Base-by-base conservation (phyloP, 35 echinoderm and acorn worm genomes). In the Chiridota heheva region DNA sequence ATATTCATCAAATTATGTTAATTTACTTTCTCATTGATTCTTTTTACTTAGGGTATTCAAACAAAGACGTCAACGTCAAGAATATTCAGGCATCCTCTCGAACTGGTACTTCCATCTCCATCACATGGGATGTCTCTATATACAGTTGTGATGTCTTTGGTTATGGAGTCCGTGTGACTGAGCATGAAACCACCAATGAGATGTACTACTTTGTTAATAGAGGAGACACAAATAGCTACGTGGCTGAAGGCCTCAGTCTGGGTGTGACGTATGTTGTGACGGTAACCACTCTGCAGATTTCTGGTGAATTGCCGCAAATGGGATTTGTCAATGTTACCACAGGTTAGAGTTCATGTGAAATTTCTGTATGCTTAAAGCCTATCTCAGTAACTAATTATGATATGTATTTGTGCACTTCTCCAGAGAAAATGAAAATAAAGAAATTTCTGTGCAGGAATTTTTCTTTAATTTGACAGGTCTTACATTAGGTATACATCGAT, bases 61-160 rank as follows among this genome's bases (percentile, higher is more conserved):
- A 69, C 4, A 53, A 42, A 3, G 88, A 91, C 63, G 81, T 40
- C 7, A 91, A 91, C 20, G 82, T 84, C 4, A 49, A 35, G 5
- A 86, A 85, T 48, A 60, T 91, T 5, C 44, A 42, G 37, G 88
- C 81, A 17, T 56, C 34, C 5, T 40, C 71, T 41, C 60, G 8
- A 16, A 58, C 70, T n/a, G 67, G 67, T 40, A 75, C 61, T 20
- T 48, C 33, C 7, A 70, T 91, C 42, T 72, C 63, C 25, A 82
- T 91, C 72, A 63, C 70, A 10, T 91, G 88, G 88, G 67, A 91
- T 13, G 60, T 70, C 5, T 91, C 88, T 60, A 69, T 73, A 29
- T 53, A 44, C 36, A 82, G 74, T 29, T 91, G 88, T 85, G 88
- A 91, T 49, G 73, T 91, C 36, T 58, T 91, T 33, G 82, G 67